Evolutionary conservation across 2,888 invertebrate genomes (phyloP).

Genomic region (Xestoiulus laeticollis): DNA sequence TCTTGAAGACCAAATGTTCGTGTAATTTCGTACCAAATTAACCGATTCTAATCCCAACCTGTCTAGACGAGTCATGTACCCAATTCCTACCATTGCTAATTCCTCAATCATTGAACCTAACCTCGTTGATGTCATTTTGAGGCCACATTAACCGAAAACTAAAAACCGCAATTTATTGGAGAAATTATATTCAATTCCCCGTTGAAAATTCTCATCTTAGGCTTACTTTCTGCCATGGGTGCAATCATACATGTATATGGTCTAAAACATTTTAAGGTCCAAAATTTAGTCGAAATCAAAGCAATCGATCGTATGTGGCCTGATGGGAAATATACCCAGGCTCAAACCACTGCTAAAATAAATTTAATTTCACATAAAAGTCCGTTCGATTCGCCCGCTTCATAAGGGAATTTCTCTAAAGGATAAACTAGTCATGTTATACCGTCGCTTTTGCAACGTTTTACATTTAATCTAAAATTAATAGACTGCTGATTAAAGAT

Average conservation of each 20-base stretch:
- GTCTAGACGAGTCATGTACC: conserved; percentile 32
- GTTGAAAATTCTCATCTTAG: not conserved
- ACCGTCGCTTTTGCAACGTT: no score
- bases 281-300: not conserved
- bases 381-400: not conserved
- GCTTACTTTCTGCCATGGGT: not conserved
- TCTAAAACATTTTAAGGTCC: not conserved
- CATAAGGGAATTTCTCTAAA: not conserved
- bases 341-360: not conserved
- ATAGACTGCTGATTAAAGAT: not conserved
- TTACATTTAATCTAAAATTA: not conserved
- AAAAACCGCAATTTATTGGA: conserved; percentile 8
- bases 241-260: not conserved
- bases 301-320: not conserved
- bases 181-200: conserved; percentile 22
- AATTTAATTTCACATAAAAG: not conserved
- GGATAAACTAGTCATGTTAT: not conserved
- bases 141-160: conserved; percentile 21
- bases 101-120: conserved; percentile 11
- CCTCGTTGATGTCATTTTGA: not conserved
- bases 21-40: conserved; percentile 15
- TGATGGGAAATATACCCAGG: not conserved
- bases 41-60: conserved; percentile 15
- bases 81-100: conserved; percentile 18
- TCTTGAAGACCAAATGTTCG: not conserved